phyloP scores from a whole-genome alignment of 92 coral and sea anemone genomes.

The Phenganax marumi region DNA sequence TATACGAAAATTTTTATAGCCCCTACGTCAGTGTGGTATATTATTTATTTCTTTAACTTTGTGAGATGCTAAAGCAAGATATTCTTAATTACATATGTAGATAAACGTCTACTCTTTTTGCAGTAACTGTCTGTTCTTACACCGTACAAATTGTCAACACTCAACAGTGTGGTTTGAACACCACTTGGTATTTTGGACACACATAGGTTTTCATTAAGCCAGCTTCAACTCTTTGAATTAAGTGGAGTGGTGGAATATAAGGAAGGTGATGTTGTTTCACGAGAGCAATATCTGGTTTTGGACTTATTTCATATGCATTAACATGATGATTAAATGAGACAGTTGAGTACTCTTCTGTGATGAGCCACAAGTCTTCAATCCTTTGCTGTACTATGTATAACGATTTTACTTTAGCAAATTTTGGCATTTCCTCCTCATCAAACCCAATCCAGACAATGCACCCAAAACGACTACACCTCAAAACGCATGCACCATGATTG shows the following conservation, averaged over 20 bases:
- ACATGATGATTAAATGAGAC: background rate
- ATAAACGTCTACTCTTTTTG: background rate
- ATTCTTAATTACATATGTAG: background rate
- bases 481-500: background rate
- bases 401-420: background rate
- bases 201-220: background rate
- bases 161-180: background rate
- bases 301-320: slow-evolving; percentile 8
- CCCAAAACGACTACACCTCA: background rate
- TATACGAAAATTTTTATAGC: too few relatives aligned
- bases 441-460: background rate
- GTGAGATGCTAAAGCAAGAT: too few relatives aligned
- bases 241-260: background rate
- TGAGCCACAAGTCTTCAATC: background rate
- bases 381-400: background rate
- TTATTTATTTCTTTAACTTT: too few relatives aligned
- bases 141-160: background rate
- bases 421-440: slow-evolving; percentile 18
- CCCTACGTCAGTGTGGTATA: too few relatives aligned
- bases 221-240: background rate
- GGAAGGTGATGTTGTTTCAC: slow-evolving; percentile 3
- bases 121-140: background rate
- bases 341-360: background rate
- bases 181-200: slow-evolving; percentile 2
- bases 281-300: background rate